Percentiles rank a stretch among this genome's conserved stretches.
These are phyloP conservation scores for Neodiprion pinetum DNA, from an alignment of 1,140 invertebrate species.

Conservation along the genomic window DNA sequence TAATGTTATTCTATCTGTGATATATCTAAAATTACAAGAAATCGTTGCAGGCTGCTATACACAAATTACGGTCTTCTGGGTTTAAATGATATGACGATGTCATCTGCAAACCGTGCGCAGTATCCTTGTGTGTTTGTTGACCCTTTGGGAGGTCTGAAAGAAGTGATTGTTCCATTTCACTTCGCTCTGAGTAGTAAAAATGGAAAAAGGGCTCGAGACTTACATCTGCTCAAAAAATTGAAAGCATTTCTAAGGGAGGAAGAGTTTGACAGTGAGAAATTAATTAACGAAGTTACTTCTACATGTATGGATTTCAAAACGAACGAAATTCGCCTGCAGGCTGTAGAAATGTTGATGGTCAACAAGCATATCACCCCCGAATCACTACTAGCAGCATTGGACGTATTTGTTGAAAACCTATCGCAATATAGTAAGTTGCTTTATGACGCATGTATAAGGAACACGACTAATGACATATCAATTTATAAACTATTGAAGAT, in stretches of 20 bases:
- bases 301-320: conserved; percentile 76
- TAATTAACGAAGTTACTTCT: conserved; percentile 60
- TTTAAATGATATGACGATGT: conserved; percentile 56
- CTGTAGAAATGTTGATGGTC: conserved; percentile 72
- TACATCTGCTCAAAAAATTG: conserved; percentile 85
- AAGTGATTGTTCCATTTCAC: conserved; percentile 89
- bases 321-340: conserved; percentile 74
- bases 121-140: conserved; percentile 84
- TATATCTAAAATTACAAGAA: too few relatives aligned
- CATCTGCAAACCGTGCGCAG: conserved; percentile 63
- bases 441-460: background rate
- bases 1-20: too few relatives aligned
- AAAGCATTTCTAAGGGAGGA: conserved; percentile 71
- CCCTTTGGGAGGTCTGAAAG: conserved; percentile 79
- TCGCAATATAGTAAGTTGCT: conserved; percentile 36
- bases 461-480: conserved; percentile 19
- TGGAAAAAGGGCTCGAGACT: conserved; percentile 83
- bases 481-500: conserved; percentile 6
- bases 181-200: conserved; percentile 86
- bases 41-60: conserved; percentile 70
- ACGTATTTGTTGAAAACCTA: conserved; percentile 56
- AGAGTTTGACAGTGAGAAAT: conserved; percentile 62
- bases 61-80: conserved; percentile 83
- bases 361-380: conserved; percentile 68
- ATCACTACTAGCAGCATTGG: conserved; percentile 62